Evolutionary conservation across 2,113 vertebrate genomes (phyloP), one percentile per base, ranked within the genome.

Genomic region (Barnardius zonarius): DNA sequence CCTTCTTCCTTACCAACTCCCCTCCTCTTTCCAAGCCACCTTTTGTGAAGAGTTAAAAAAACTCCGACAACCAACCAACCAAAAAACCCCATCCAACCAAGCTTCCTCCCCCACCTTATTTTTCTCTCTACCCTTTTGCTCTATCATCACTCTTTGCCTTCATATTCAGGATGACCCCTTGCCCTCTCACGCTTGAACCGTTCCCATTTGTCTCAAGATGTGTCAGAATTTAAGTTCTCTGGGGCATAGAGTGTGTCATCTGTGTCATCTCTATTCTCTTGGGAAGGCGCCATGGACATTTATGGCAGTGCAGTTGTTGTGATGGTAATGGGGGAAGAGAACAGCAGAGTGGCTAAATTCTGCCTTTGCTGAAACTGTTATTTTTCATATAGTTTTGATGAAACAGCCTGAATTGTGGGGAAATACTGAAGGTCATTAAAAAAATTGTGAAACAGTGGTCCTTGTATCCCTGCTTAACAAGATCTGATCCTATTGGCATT

Each of bases 401-500:
- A 67, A 90, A 33, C 54, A 39, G 37, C 27, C 9, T 15, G 55
- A 17, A 52, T 1, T 76, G 49, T 22, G 35, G 68, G 14, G 61
- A 3, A 33, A 70, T 74, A 68, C 14, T 74, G 64, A 95, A 95
- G 68, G 92, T 90, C 83, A 95, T 97, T 89, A 81, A 82, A 97
- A 97, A 97, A 97, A 94, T 61, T 83, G 95, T 97, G 95, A 87
- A 93, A 96, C 7, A 31, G 88, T 92, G 88, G 93, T 97, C 74
- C 83, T 75, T 63, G 35, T 22, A 78, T 86, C 55, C 85, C 81
- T 85, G 73, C 73, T 86, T 97, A 94, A 92, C 94, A 80, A 96
- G 96, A 93, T 97, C 72, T 93, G 64, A 95, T 94, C 82, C 93
- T 90, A 63, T 95, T 95, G 86, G 54, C 90, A 51, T 94, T 82